A percentile compares a stretch with the other conserved stretches of the same genome.
These are phyloP conservation scores for Scomber scombrus DNA, from an alignment of 2,113 vertebrate genomes.

Conservation along the genomic window DNA sequence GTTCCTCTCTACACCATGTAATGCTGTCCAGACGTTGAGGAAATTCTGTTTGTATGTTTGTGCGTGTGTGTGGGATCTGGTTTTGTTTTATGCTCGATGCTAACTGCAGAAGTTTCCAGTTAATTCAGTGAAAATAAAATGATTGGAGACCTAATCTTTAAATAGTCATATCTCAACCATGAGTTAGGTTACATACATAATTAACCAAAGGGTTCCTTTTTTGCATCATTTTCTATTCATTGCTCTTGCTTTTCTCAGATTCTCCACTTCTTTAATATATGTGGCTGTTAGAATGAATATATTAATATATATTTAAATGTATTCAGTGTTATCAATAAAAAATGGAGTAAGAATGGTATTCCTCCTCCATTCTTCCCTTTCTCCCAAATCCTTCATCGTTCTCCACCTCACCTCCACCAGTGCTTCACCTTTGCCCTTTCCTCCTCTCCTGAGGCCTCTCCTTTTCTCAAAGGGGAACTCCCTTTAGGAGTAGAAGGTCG, in stretches of 20 bases:
- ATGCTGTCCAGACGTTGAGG: slow-evolving; percentile 78
- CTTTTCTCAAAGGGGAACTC: slow-evolving; percentile 55
- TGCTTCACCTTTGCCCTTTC: slow-evolving; percentile 58
- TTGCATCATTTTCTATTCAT: not conserved
- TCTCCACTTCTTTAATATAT: not conserved
- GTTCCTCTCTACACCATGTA: slow-evolving; percentile 60
- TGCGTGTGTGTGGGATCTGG: slow-evolving; percentile 52
- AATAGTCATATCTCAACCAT: slow-evolving; percentile 11
- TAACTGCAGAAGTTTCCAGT: slow-evolving; percentile 53
- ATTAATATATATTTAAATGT: not conserved
- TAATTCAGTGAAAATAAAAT: slow-evolving; percentile 55
- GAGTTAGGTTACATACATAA: slow-evolving; percentile 3
- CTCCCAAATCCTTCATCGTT: not conserved
- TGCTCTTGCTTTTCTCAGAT: not conserved
- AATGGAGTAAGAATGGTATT: too few species aligned
- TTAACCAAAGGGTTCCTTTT: not conserved
- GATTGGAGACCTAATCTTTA: slow-evolving; percentile 35
- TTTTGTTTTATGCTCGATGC: slow-evolving; percentile 65
- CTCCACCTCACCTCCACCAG: not conserved
- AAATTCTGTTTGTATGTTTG: slow-evolving; percentile 63
- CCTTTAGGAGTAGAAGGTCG: slow-evolving; percentile 52
- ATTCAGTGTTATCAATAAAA: not conserved
- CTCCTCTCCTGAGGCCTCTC: slow-evolving; percentile 30
- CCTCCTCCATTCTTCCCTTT: not conserved
- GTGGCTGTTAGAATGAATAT: not conserved